Evolutionary conservation across 2,113 vertebrate species (phyloP).

Genomic region (Potamarius usumacintae): DNA sequence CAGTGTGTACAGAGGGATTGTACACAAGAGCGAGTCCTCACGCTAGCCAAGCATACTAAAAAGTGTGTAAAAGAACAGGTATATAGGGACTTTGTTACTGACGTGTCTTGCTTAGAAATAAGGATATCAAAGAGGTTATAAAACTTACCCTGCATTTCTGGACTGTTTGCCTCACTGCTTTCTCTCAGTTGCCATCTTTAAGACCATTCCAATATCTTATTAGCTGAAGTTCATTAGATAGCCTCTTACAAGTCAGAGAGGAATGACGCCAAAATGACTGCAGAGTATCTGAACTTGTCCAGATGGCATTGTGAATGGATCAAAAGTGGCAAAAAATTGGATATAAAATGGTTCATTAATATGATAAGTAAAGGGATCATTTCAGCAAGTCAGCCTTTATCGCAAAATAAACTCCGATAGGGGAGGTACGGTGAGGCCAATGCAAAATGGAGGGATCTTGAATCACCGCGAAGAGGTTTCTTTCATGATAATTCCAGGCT

Average conservation of each 20-base stretch:
- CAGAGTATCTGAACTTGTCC: neutral
- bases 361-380: too few relatives aligned
- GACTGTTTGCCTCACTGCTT: neutral
- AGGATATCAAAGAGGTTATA: neutral
- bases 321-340: neutral
- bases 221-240: neutral
- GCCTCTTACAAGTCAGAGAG: neutral
- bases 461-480: too few relatives aligned
- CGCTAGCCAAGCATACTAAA: constrained; percentile 18
- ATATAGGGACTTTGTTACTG: neutral
- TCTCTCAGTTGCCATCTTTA: neutral
- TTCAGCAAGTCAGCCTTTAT: too few relatives aligned
- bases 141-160: neutral
- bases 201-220: neutral
- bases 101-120: neutral
- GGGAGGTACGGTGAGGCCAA: too few relatives aligned
- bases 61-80: constrained; percentile 3
- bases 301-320: neutral
- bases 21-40: constrained; percentile 22
- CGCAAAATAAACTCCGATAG: too few relatives aligned
- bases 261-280: neutral
- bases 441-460: too few relatives aligned
- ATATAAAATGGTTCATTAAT: neutral
- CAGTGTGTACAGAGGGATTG: constrained; percentile 48
- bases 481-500: too few relatives aligned